Base-by-base conservation (phyloP, 2,797 vertebrate species). In the Orientallactaga sibirica region DNA sequence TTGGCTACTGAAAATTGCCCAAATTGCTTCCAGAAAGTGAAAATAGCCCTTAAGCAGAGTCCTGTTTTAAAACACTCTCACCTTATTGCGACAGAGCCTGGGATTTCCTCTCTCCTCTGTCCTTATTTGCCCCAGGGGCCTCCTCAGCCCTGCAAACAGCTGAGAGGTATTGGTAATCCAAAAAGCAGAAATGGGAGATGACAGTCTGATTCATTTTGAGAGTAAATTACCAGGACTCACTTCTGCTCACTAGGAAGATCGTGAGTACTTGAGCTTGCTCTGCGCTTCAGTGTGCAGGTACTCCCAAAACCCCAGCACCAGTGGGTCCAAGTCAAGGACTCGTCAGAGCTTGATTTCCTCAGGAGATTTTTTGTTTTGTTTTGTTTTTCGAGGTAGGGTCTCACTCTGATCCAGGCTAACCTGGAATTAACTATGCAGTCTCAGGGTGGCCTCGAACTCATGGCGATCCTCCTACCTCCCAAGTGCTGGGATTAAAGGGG, bases 11-110 rank as follows among this genome's bases (percentile, higher is more conserved):
- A 94, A 41, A 85, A 87, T 98, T 98, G 98, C 98, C 97, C 97
- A 98, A 98, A 94, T 88, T 94, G 41, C 97, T 98, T 98, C 97
- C 98, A 98, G 98, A 97, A 98, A 98, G 96, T 94, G 97, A 97
- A 96, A 98, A 97, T 93, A 93, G 95, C 97, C 96, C 64, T 14
- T 76, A 52, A 85, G 94, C 95, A 95, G 95, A 91, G 93, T 33
- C 94, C 96, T 82, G 88, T 95, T 96, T 97, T 97, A 97, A 98
- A 98, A 94, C 97, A 97, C 98, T 97, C 96, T 97, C 95, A 93
- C 90, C 64, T 75, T 75, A 55, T 96, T 98, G 98, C 98, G 79
- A 98, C 93, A 97, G 95, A 87, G 95, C 95, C 96, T 96, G 96
- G 97, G 98, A 96, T 97, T 98, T 98, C 98, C 98, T 97, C 95